These are phyloP conservation scores for Spizella passerina DNA, from an alignment of 2,797 vertebrate species.

Conservation along the genomic window DNA sequence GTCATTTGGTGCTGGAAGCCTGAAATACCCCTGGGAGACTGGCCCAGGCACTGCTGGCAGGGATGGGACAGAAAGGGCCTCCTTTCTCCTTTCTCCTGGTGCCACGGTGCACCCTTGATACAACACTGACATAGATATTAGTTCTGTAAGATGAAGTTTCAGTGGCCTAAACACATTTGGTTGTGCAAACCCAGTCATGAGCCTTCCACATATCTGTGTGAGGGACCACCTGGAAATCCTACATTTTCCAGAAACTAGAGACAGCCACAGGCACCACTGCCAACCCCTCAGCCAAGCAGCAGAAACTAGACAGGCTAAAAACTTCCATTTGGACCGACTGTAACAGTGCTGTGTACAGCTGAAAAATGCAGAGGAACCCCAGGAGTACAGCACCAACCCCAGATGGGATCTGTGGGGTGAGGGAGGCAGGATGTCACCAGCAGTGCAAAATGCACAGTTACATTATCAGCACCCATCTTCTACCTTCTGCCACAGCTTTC, in stretches of 20 bases:
- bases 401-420: neutral
- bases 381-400: neutral
- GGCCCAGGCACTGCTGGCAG: neutral
- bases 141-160: neutral
- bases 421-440: neutral
- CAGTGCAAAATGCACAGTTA: neutral
- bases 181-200: neutral
- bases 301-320: neutral
- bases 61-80: neutral
- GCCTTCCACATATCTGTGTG: neutral
- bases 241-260: neutral
- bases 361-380: neutral
- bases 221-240: neutral
- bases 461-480: accelerated
- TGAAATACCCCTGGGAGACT: neutral
- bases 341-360: neutral
- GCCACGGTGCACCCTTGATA: neutral
- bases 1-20: neutral
- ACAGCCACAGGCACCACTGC: accelerated
- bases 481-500: neutral
- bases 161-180: neutral
- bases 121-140: neutral
- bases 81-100: neutral
- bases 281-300: neutral
- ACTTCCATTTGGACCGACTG: neutral